Percentiles rank a stretch among this genome's conserved stretches.
phyloP scores from a whole-genome alignment of 1,140 invertebrate genomes.

The Meteorus sp. region DNA sequence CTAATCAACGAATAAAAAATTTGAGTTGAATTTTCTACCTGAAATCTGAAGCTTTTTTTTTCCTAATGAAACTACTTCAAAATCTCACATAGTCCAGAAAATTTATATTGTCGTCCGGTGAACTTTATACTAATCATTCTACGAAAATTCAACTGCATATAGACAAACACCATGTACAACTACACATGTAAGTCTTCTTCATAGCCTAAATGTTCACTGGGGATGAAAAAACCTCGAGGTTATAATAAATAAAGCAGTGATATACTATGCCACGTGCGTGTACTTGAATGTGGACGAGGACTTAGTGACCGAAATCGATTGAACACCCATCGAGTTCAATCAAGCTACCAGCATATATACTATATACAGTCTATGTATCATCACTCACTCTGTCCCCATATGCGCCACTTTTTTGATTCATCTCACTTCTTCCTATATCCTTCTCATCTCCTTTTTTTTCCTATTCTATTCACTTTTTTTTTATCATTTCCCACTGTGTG shows the following conservation, averaged over 20 bases:
- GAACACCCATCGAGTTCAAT: constrained; percentile 37
- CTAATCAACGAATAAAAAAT: too few relatives aligned
- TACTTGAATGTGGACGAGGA: constrained; percentile 38
- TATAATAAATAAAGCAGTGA: constrained; percentile 6
- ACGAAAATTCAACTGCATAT: too few relatives aligned
- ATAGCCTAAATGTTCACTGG: too few relatives aligned
- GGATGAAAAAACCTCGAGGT: not conserved
- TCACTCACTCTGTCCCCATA: too few relatives aligned
- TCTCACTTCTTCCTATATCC: constrained; percentile 5
- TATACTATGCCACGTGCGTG: constrained; percentile 22
- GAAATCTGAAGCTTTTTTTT: too few relatives aligned
- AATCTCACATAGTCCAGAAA: too few relatives aligned
- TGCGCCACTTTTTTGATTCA: too few relatives aligned
- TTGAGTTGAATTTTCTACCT: too few relatives aligned
- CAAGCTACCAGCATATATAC: constrained; percentile 42
- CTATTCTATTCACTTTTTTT: not conserved
- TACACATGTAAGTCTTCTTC: not conserved
- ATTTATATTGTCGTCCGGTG: too few relatives aligned
- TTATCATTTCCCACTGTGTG: not conserved
- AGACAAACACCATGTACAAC: not conserved
- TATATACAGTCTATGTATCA: too few relatives aligned
- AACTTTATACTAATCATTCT: too few relatives aligned
- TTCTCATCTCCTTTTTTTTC: not conserved
- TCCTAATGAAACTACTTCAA: too few relatives aligned
- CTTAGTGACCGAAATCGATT: constrained; percentile 35